Evolutionary conservation across 92 coral and sea anemone genomes (phyloP).

Genomic region (Heteractis magnifica): DNA sequence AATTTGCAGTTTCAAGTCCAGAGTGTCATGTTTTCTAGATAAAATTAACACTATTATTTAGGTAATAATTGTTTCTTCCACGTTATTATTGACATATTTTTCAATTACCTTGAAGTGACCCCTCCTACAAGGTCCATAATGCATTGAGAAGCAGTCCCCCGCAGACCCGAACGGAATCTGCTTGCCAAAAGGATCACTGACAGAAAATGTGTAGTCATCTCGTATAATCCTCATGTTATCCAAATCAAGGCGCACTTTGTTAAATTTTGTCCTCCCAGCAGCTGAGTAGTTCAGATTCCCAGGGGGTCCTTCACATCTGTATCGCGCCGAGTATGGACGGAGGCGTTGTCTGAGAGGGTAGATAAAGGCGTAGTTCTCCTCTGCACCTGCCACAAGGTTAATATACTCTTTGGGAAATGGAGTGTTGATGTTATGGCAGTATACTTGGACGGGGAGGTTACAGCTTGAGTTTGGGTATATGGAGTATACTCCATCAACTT

Average conservation of each 20-base stretch:
- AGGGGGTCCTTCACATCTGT: conserved; percentile 69
- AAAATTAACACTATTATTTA: too few species aligned
- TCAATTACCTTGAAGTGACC: conserved; percentile 81
- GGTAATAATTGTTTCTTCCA: too few species aligned
- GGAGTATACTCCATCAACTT: conserved; percentile 83
- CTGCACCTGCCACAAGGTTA: conserved; percentile 74
- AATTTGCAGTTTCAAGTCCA: too few species aligned
- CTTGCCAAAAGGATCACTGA: conserved; percentile 68
- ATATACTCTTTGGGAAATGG: conserved; percentile 77
- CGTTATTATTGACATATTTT: not conserved
- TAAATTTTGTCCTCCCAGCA: conserved; percentile 80
- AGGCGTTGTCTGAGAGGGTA: conserved; percentile 72
- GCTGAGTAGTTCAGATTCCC: conserved; percentile 40
- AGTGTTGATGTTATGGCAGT: conserved; percentile 93
- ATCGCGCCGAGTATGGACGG: conserved; percentile 72
- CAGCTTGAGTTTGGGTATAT: conserved; percentile 79
- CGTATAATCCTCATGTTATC: conserved; percentile 68
- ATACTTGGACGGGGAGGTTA: conserved; percentile 76
- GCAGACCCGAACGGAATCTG: conserved; percentile 82
- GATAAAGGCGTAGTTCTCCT: conserved; percentile 86
- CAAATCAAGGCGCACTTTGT: conserved; percentile 78
- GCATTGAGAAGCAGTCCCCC: conserved; percentile 98
- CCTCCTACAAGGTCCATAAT: conserved; percentile 78
- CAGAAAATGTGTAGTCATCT: conserved; percentile 82
- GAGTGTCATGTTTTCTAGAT: too few species aligned